A percentile compares a stretch with the other conserved stretches of the same genome.
Conservation (phyloP, 92 coral and sea anemone genomes). For the Pocillopora meandrina region DNA sequence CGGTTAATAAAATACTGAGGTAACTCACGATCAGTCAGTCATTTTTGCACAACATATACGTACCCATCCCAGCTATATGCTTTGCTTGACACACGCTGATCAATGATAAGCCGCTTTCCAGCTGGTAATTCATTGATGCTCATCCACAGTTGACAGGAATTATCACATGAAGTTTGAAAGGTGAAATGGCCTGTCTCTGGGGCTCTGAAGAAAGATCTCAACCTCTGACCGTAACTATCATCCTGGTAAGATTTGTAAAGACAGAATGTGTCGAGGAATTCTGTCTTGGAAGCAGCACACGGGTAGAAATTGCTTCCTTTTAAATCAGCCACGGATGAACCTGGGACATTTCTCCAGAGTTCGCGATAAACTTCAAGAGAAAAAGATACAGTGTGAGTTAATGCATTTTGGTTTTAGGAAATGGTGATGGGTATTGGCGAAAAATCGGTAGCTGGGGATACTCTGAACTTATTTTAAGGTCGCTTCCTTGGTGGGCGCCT, state of each 20-base stretch:
- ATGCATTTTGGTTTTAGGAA: neutral
- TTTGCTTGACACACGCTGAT: constrained; percentile 21
- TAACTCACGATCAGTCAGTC: neutral
- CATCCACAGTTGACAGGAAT: constrained; percentile 66
- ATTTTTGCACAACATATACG: neutral
- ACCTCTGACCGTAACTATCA: constrained; percentile 59
- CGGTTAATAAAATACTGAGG: too few relatives aligned
- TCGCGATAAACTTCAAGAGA: constrained; percentile 49
- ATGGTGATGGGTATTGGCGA: neutral
- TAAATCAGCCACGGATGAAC: constrained; percentile 32
- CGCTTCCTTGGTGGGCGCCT: too few relatives aligned
- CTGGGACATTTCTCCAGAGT: constrained; percentile 50
- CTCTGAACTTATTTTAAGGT: neutral
- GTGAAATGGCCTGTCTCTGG: constrained; percentile 61
- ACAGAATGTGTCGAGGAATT: constrained; percentile 55
- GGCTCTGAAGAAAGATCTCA: constrained; percentile 63
- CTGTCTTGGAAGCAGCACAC: constrained; percentile 35
- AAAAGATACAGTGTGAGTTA: neutral
- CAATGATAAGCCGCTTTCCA: constrained; percentile 41
- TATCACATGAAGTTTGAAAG: constrained; percentile 67
- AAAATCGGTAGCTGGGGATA: neutral
- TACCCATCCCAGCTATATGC: constrained; percentile 38
- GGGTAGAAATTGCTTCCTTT: constrained; percentile 41
- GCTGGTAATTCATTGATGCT: constrained; percentile 50
- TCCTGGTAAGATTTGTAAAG: constrained; percentile 8